Conservation (phyloP, 2,113 vertebrate genomes). For the Leptosomus discolor region DNA sequence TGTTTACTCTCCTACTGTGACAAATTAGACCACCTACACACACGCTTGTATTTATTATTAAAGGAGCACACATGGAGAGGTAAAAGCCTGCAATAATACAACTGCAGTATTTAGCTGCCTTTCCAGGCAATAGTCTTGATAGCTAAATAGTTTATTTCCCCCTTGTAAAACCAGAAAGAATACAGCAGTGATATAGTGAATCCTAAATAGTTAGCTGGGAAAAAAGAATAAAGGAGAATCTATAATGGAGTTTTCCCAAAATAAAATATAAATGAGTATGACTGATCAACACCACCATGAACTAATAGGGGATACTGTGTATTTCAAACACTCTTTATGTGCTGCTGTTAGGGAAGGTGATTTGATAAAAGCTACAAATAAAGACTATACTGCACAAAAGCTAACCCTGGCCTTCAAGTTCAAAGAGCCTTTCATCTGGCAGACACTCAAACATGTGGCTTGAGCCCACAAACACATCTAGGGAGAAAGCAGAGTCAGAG, state of each 20-base stretch:
- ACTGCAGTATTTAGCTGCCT: background rate
- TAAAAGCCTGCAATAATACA: background rate
- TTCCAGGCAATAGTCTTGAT: background rate
- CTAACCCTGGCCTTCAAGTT: background rate
- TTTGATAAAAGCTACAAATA: slow-evolving; percentile 18
- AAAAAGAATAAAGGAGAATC: background rate
- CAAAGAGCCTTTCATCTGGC: slow-evolving; percentile 3
- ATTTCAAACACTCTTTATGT: background rate
- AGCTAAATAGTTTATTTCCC: background rate
- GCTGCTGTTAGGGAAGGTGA: background rate
- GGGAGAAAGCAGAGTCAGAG: background rate
- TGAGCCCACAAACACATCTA: background rate
- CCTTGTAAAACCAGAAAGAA: background rate
- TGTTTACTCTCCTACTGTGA: slow-evolving; percentile 23
- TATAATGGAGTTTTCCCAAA: background rate
- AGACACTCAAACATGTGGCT: background rate
- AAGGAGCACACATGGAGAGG: slow-evolving; percentile 10
- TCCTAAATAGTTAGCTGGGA: background rate
- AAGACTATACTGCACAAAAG: background rate
- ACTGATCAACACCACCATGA: background rate
- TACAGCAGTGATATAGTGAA: background rate
- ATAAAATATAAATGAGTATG: background rate
- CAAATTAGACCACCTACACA: slow-evolving; percentile 57
- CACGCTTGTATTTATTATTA: background rate
- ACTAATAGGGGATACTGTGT: fast-evolving